Base-by-base conservation (phyloP, 2,888 invertebrate genomes). In the Thecocarcelia acutangulata region DNA sequence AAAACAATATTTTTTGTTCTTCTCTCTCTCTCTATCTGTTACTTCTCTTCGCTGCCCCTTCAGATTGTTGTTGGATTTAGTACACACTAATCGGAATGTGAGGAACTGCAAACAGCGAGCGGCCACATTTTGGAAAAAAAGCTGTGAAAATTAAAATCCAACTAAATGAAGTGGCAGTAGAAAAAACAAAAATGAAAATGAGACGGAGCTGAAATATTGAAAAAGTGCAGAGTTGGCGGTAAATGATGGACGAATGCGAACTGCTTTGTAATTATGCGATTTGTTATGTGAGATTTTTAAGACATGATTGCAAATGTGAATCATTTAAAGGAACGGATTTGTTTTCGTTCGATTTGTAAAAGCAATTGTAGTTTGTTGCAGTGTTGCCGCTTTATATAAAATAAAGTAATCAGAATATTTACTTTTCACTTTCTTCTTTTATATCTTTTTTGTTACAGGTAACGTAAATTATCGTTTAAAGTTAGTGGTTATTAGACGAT, bases 251-350 rank as follows among this genome's bases (percentile, higher is more conserved):
- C 73, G 80, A 80, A 74, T 64, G 80, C 84, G 83, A 83, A 85
- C 86, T 86, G 87, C 86, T 87, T 89, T 88, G 87, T 88, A 89
- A 89, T 89, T 89, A 89, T 89, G 88, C 89, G 89, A 89, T 89
- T 89, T 89, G 88, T 89, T 89, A 88, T 89, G 86, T 86, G 87
- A 88, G 89, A 88, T 89, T 89, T 88, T 87, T 75, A 59, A 70
- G 88, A 88, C 89, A 85, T 87, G 89, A 89, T 89, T 88, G 88
- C 86, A 89, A 87, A 87, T 87, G 87, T 87, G 88, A 87, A 89
- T 87, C 87, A 87, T 86, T 87, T 85, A 33, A 9, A 15, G 85
- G 72, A 72, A 50, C 56, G 52, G 17, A 21, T 59, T 54, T 19
- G 21, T 59, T 12, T 0, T 42, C 8, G 21, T 50, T 37, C 21